Base-by-base conservation (phyloP, 1,140 invertebrate genomes). In the Augochlora pura region DNA sequence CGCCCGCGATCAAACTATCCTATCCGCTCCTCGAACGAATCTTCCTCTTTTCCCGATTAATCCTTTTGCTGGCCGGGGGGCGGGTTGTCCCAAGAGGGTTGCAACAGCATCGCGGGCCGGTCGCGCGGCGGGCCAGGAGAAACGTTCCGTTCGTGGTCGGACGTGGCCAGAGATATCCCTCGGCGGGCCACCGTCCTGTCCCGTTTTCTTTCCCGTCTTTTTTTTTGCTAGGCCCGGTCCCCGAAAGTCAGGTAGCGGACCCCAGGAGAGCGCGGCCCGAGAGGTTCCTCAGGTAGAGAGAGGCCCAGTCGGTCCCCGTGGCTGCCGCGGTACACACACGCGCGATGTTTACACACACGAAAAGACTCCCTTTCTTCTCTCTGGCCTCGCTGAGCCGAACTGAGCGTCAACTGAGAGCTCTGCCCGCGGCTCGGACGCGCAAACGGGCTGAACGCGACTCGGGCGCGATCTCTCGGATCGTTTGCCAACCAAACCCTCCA, bases 381-480 rank as follows among this genome's bases (percentile, higher is more conserved):
- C 84, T 91, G 89, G 91, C 91, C 91, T 91, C 91, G 91, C 92
- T 91, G 90, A 92, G 92, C 91, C 91, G 88, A 90, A 92, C 91
- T 93, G 92, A 93, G 88, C 91, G 92, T 90, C 91, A 92, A 93
- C 91, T 92, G 92, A 93, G 91, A 89, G 88, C 91, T 91, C 90
- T 88, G 88, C 71, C 88, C 83, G 89, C 87, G 80, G 86, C 88
- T 90, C 88, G 86, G 88, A 91, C 85, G 87, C 86, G 82, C 60
- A 78, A 89, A 74, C 86, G 86, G 86, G 86, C 88, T 82, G 86
- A 86, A 86, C 74, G 88, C 87, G 88, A 90, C 86, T 59, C 81
- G 62, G 82, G 90, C 92, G 91, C 92, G 87, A 93, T 93, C 92
- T 92, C 81, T 88, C 91, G 92, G 89, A 85, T 77, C 81, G 83